A percentile compares a stretch with the other conserved stretches of the same genome.
Conservation (phyloP, 2,888 invertebrate species). For the Spodoptera picta region DNA sequence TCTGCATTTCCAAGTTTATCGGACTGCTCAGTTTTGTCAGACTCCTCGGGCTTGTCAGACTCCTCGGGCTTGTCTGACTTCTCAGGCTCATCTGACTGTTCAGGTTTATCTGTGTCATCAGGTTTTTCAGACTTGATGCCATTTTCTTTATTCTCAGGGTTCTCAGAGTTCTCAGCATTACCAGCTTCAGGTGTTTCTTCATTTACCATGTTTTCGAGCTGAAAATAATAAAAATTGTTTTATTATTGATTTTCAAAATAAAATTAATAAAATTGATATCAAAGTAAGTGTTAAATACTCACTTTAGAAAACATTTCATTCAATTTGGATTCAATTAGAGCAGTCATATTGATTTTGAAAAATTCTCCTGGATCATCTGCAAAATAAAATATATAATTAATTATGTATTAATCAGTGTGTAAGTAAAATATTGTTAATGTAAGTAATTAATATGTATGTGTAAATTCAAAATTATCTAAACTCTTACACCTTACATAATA, state of each 20-base stretch:
- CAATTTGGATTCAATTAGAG: slow-evolving; percentile 52
- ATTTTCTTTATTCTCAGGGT: neutral
- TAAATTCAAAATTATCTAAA: too few relatives aligned
- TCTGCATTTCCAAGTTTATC: too few relatives aligned
- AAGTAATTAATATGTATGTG: too few relatives aligned
- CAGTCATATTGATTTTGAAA: slow-evolving; percentile 60
- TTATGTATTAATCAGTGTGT: too few relatives aligned
- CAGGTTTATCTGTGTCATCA: too few relatives aligned
- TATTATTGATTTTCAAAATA: neutral
- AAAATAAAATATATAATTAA: slow-evolving; percentile 9
- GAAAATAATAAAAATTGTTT: neutral
- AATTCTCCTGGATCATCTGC: slow-evolving; percentile 59
- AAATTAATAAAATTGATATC: neutral
- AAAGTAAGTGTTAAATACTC: slow-evolving; percentile 19
- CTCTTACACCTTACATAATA: too few relatives aligned
- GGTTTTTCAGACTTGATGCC: too few relatives aligned
- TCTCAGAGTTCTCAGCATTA: neutral
- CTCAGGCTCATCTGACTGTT: too few relatives aligned
- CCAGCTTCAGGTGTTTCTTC: neutral
- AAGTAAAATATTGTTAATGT: slow-evolving; percentile 18
- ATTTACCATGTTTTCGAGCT: slow-evolving; percentile 42
- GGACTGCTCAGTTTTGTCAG: too few relatives aligned
- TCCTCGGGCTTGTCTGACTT: too few relatives aligned
- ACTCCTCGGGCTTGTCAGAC: too few relatives aligned
- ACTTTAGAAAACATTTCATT: slow-evolving; percentile 65